These are phyloP conservation scores for Eubasilissa splendida DNA, from an alignment of 2,888 invertebrate species.

Conservation along the genomic window DNA sequence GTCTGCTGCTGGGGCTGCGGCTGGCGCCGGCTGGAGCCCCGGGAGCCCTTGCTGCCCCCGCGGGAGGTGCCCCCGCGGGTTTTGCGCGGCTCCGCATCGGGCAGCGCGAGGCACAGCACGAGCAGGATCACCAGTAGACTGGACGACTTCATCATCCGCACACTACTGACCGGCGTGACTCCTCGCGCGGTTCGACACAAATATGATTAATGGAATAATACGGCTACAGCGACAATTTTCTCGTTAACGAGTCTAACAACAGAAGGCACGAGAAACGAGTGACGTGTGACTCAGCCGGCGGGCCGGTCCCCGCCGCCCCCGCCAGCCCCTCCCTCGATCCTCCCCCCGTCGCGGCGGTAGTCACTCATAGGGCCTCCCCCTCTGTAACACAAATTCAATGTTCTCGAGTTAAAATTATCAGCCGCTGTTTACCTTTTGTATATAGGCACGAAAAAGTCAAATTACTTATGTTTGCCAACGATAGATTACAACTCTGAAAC, in stretches of 20 bases:
- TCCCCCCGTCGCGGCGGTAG: conserved; percentile 45
- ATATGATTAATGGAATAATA: conserved; percentile 57
- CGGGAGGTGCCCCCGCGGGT: conserved; percentile 52
- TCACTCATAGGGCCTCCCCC: conserved; percentile 62
- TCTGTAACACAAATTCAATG: not conserved
- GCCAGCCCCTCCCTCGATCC: not conserved
- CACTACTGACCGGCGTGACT: conserved; percentile 34
- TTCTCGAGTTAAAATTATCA: conserved; percentile 9
- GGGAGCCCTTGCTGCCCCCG: conserved; percentile 46
- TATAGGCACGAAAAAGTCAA: conserved; percentile 10
- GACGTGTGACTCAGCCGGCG: conserved; percentile 29
- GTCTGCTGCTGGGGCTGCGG: conserved; percentile 37
- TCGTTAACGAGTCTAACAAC: conserved; percentile 42
- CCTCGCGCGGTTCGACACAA: conserved; percentile 50
- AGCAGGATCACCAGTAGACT: conserved; percentile 36
- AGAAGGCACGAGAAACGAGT: conserved; percentile 29
- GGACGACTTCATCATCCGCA: conserved; percentile 51
- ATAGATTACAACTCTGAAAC: not conserved
- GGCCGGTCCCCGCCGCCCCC: not conserved
- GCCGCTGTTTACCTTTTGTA: conserved; percentile 19
- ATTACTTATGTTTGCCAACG: conserved; percentile 20
- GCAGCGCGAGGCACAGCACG: conserved; percentile 32
- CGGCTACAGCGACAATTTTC: conserved; percentile 51
- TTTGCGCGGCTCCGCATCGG: conserved; percentile 47
- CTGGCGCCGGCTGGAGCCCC: conserved; percentile 45